Evolutionary conservation across 2,797 vertebrate species (phyloP), one percentile per base, ranked within the genome.

Genomic region (Miichthys miiuy): DNA sequence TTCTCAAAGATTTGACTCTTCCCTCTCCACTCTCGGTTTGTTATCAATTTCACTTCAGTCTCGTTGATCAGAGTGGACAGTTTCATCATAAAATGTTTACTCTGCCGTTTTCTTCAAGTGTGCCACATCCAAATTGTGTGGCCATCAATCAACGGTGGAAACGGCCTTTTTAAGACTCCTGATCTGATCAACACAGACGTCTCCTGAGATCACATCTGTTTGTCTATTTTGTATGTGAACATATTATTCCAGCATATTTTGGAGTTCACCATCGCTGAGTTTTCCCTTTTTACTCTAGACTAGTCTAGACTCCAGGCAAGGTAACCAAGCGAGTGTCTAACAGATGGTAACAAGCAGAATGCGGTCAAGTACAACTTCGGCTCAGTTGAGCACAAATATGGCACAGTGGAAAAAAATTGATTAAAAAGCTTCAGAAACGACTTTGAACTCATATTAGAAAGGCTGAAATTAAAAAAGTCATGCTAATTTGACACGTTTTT

Each of bases 331-430:
- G 27, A 27, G 27, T 27, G 27, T 27, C 27, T 3, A 27, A 27
- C 27, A 27, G 27, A 27, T 27, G 27, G 27, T 27, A 27, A 27
- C 27, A 27, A 27, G 27, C 27, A 27, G 27, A 27, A 27, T 27
- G 27, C 27, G 4, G 27, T 27, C 27, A 27, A 27, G 27, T 87
- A 81, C 70, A 84, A 81, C 80, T 65, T 81, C 21, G 60, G 51
- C 61, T 72, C 61, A 87, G 84, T 87, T 79, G 63, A 90, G 68
- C 66, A 77, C 27, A 72, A 91, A 86, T 84, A 87, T 88, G 86
- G 82, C 75, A 60, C 23, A 12, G 51, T 67, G 23, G 54, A 72
- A 13, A 70, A 70, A 51, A 64, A n/a, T 14, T 64, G 52, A 83
- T 85, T 72, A 70, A 79, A 77, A 87, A 78, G 46, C 67, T 75